Base-by-base conservation (phyloP, 2,888 invertebrate genomes). In the Agriotes lineatus region DNA sequence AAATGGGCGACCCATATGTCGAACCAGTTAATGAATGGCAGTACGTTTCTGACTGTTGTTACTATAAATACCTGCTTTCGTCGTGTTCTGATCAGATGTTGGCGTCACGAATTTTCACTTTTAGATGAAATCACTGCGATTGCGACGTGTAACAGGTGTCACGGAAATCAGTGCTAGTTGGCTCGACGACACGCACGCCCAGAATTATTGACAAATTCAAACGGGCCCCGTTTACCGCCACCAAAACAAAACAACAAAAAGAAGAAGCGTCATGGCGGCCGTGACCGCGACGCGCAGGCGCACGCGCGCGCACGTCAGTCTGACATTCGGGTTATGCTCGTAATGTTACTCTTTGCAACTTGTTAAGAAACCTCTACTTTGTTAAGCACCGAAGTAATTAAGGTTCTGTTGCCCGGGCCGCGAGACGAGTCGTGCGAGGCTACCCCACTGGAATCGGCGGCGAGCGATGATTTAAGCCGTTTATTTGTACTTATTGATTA, bases 401-500 rank as follows among this genome's bases (percentile, higher is more conserved):
- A 7, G 7, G 18, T 63, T 54, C 44, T 30, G 42, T 63, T 63
- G 25, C 35, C 45, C 44, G 20, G 19, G n/a, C 59, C 42, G 39
- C 22, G 10, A 66, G 39, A 42, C 19, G 14, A 66, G 18, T 39
- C 12, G 14, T 20, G 37, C 10, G 52, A 18, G 14, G 14, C 22
- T 19, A 20, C 7, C 19, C 19, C 6, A 16, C 20, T 6, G 39
- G 2, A 22, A 25, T 33, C 22, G 22, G 60, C 14, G 25, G 19
- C 18, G 48, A 57, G 66, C 44, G 44, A 70, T 67, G 70, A 37
- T 66, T 48, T 57, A 62, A 67, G 61, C 12, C 35, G 73, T 78
- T 77, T 79, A 79, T 77, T 75, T 72, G 69, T 74, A 75, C 74
- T 77, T 77, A 81, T 81, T 81, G 81, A 82, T 83, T 83, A 83